Percentiles rank a stretch among this genome's conserved stretches.
Evolutionary conservation across 2,797 vertebrate genomes (phyloP).

Genomic region (Enteromius radiatus): DNA sequence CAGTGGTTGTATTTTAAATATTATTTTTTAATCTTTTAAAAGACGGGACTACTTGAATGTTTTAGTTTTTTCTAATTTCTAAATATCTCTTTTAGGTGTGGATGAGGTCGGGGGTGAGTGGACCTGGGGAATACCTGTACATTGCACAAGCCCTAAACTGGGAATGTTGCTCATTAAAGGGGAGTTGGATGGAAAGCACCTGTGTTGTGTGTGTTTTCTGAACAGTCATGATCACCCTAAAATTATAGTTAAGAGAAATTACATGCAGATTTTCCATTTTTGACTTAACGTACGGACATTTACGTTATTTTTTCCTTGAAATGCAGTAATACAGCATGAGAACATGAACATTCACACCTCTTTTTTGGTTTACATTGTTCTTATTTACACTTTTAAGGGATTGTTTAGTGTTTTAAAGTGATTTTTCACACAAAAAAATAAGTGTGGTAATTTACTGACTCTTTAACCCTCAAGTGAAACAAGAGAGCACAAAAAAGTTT

Average conservation of each 20-base stretch:
- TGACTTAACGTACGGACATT: not conserved
- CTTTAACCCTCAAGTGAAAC: not conserved
- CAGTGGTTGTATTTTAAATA: slow-evolving; percentile 65
- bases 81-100: slow-evolving; percentile 41
- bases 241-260: slow-evolving; percentile 24
- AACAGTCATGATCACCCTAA: not conserved
- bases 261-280: not conserved
- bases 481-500: not conserved
- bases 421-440: not conserved
- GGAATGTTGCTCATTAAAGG: slow-evolving; percentile 42
- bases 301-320: not conserved
- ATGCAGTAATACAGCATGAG: not conserved
- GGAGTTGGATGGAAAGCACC: slow-evolving; percentile 37
- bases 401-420: not conserved
- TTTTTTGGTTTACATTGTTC: not conserved
- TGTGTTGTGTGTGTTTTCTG: not conserved
- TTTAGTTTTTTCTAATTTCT: slow-evolving; percentile 62
- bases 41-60: slow-evolving; percentile 77
- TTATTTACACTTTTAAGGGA: not conserved
- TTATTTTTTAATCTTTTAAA: slow-evolving; percentile 62
- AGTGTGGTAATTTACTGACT: not conserved
- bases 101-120: slow-evolving; percentile 16
- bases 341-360: not conserved
- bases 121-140: slow-evolving; percentile 22
- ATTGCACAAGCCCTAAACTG: slow-evolving; percentile 8